A percentile compares a stretch with the other conserved stretches of the same genome.
phyloP scores from a whole-genome alignment of 2,113 vertebrate species.

The Brienomyrus longianalis region DNA sequence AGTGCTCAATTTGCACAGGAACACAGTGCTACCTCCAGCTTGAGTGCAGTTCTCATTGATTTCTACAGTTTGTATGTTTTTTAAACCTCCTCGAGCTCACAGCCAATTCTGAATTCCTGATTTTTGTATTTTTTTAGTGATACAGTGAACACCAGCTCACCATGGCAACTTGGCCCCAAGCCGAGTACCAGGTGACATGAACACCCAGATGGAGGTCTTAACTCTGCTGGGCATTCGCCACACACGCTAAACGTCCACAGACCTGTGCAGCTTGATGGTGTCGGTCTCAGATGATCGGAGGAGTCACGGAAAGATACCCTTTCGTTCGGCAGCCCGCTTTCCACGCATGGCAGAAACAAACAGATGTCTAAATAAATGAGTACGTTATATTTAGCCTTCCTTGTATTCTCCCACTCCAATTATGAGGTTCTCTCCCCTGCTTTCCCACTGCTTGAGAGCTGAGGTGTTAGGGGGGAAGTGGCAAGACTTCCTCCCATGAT shows the following conservation, averaged over 20 bases:
- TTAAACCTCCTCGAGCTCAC: conserved; percentile 75
- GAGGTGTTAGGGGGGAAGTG: conserved; percentile 88
- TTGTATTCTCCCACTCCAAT: conserved; percentile 72
- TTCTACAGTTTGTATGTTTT: conserved; percentile 67
- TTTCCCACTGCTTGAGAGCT: conserved; percentile 58
- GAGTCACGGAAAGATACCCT: background rate
- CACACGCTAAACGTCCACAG: background rate
- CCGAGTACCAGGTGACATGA: conserved; percentile 38
- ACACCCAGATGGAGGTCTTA: conserved; percentile 26
- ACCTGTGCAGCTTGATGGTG: background rate
- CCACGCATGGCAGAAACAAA: conserved; percentile 29
- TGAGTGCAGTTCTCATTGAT: conserved; percentile 70
- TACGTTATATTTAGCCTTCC: conserved; percentile 47
- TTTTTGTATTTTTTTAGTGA: conserved; percentile 81
- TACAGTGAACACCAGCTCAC: background rate
- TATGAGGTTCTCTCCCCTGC: conserved; percentile 73
- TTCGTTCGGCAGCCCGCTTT: background rate
- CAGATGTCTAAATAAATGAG: conserved; percentile 43
- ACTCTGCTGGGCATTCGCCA: conserved; percentile 34
- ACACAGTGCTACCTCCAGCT: conserved; percentile 21
- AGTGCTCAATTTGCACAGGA: conserved; percentile 17
- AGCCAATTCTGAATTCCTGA: conserved; percentile 76
- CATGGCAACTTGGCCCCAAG: conserved; percentile 62
- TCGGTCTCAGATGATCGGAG: background rate
- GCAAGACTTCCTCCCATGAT: conserved; percentile 51